Evolutionary conservation across 2,113 vertebrate genomes (phyloP).

Genomic region (Cebus imitator): DNA sequence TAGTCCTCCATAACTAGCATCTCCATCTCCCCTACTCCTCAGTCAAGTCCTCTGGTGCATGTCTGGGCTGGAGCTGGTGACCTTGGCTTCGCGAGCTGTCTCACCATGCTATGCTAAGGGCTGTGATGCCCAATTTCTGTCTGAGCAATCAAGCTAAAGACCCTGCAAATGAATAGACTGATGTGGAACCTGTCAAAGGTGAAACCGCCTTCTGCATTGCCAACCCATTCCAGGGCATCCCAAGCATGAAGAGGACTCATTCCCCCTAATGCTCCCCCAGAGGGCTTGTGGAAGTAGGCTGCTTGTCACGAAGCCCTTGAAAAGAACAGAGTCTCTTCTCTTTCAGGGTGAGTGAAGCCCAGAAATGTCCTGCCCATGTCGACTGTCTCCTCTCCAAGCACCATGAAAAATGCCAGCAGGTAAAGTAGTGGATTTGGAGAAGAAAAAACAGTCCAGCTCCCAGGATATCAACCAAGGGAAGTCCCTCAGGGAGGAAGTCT

Average conservation of each 20-base stretch:
- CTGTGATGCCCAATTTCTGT: constrained; percentile 30
- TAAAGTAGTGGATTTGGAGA: constrained; percentile 12
- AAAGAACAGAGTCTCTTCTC: constrained; percentile 33
- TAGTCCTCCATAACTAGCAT: neutral
- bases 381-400: constrained; percentile 18
- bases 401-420: constrained; percentile 1
- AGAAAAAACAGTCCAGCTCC: neutral
- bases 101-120: neutral
- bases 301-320: neutral
- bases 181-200: constrained; percentile 46
- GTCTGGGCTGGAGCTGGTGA: neutral
- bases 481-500: neutral
- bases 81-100: constrained; percentile 20
- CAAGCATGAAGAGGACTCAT: neutral
- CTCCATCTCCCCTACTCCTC: neutral
- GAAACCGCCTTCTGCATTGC: constrained; percentile 24
- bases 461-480: neutral
- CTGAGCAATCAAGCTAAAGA: constrained; percentile 37
- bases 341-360: constrained; percentile 35
- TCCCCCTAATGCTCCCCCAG: neutral
- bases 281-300: neutral
- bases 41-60: neutral
- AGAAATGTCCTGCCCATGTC: neutral
- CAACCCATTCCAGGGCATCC: neutral
- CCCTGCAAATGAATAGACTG: constrained; percentile 45